phyloP scores from a whole-genome alignment of 2,888 invertebrate genomes.

The Drosophila fulvimacula region DNA sequence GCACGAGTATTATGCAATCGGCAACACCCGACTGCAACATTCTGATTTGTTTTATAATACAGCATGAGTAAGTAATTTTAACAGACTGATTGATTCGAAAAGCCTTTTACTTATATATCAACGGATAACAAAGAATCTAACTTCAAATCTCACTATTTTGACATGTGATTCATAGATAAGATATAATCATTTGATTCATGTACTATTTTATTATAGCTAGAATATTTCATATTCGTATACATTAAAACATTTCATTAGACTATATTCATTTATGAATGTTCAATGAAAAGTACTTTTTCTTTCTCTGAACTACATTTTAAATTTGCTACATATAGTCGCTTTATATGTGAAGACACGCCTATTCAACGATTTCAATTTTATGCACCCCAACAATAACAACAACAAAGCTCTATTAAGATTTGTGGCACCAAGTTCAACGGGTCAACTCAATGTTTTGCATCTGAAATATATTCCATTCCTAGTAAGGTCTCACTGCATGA shows the following conservation, averaged over 20 bases:
- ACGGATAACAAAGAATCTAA: background rate
- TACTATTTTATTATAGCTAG: too few relatives aligned
- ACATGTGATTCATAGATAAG: too few relatives aligned
- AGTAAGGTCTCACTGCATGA: conserved; percentile 35
- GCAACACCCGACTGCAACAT: background rate
- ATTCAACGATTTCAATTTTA: background rate
- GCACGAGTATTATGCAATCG: background rate
- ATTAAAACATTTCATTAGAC: too few relatives aligned
- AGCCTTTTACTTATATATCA: background rate
- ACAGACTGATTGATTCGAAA: background rate
- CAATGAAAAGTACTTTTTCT: background rate
- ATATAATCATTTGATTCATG: too few relatives aligned
- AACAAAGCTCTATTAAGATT: conserved; percentile 49
- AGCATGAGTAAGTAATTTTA: background rate
- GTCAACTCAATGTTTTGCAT: conserved; percentile 36
- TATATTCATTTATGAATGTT: too few relatives aligned
- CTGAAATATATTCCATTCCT: conserved; percentile 13
- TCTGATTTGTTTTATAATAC: background rate
- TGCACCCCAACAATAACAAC: conserved; percentile 26
- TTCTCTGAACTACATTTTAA: background rate
- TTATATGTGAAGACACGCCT: conserved; percentile 5
- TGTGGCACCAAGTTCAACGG: conserved; percentile 60
- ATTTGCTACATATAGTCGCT: background rate
- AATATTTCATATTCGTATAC: too few relatives aligned
- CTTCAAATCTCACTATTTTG: background rate